Base-by-base conservation (phyloP, 1,140 invertebrate genomes). In the Micrasema longulum region DNA sequence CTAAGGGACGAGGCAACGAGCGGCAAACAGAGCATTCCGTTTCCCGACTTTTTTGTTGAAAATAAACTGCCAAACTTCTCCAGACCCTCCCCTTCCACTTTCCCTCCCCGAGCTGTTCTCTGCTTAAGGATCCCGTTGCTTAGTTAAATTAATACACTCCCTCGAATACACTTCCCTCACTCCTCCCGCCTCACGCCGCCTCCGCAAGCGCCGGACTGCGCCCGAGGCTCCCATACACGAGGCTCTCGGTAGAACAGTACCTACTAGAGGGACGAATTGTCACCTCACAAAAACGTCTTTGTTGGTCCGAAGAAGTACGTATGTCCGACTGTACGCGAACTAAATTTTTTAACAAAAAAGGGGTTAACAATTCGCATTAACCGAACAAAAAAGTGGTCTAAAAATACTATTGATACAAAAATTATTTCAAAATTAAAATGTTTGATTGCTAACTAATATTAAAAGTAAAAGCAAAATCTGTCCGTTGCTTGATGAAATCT, bases 81-180 rank as follows among this genome's bases (percentile, higher is more conserved):
- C 26, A 5, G 31, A 31, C n/a, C 12, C 20, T 57, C 53, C 23
- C 26, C 31, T 31, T 57, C 31, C n/a, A 18, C 26, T 31, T 9
- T n/a, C 18, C 31, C 26, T 10, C 31, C 53, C 26, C 6, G 26
- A 31, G 4, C 53, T 57, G 35, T 31, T 57, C 53, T 57, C 18
- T 53, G 53, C 53, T 57, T 57, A 57, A 57, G 53, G 36, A 35
- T 57, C 53, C 53, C 53, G 18, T 57, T 57, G 53, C 53, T 57
- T 57, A 57, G 53, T 57, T 57, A 57, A 57, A 57, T 57, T 57
- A 57, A 57, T 57, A 36, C 26, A 57, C 53, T 53, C 53, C 53
- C 14, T 18, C 31, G 52, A 26, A 14, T 14, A 14, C 53, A 12
- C n/a, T 20, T 12, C 18, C 53, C 9, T 12, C 18, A 3, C 50